Evolutionary conservation across 2,888 invertebrate species (phyloP), one percentile per base, ranked within the genome.

Genomic region (Tholera decimalis): DNA sequence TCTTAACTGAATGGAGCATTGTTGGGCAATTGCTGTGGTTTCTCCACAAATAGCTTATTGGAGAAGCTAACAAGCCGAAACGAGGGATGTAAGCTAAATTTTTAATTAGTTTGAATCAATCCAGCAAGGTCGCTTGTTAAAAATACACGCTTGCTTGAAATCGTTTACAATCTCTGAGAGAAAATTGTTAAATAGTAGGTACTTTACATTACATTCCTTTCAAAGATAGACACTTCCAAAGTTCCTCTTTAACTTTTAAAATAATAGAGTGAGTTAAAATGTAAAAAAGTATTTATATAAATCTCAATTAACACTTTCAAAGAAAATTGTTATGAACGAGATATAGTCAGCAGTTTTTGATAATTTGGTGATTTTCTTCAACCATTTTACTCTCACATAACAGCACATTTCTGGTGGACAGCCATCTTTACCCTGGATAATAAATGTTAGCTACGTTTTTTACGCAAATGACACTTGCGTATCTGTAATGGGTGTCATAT

Each of bases 1-100:
- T 66, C 62, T 4, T 53, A 61, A 49, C 55, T 67, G 57, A 76
- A 76, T 64, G 15, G 66, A 46, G 37, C 41, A 76, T 68, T 79
- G 80, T 82, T 67, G 4, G 24, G 66, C 18, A 76, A 82, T 24
- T 26, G 1, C 44, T 59, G 55, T 62, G 37, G 28, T 64, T 61
- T 49, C 74, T 54, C n/a, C 54, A 68, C 75, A 49, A 26, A 53
- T 50, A 43, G 39, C 33, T 57, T 57, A 54, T 63, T 50, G 50
- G 24, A 57, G n/a, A 6, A 50, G 26, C 30, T 46, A 54, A 43
- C 49, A 41, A 47, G 22, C 60, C 49, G 49, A 46, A 50, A 67
- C 41, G 46, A 24, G 68, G 53, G 53, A 54, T 66, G 41, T 6
- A 18, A 20, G 9, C 33, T 30, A 33, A 58, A 28, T 57, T 44